A percentile compares a stretch with the other conserved stretches of the same genome.
Conservation (phyloP, 2,113 vertebrate species). For the Psilopsiagon aymara region DNA sequence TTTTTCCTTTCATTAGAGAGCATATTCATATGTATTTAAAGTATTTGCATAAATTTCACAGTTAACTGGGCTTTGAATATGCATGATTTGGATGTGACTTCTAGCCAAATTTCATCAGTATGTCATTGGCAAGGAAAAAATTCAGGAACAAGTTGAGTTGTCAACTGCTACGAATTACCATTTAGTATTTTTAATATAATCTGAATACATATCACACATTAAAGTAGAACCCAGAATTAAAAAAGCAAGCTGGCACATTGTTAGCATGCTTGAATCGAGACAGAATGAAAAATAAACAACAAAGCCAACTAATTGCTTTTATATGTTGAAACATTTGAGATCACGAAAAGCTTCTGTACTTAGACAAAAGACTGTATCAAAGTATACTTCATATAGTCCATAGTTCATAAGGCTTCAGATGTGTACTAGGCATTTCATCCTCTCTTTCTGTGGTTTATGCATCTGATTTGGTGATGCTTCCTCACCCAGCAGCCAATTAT, state of each 20-base stretch:
- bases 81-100: slow-evolving; percentile 18
- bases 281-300: neutral
- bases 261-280: neutral
- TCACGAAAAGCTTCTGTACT: neutral
- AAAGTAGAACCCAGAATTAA: neutral
- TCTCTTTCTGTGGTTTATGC: neutral
- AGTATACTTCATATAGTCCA: neutral
- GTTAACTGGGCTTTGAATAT: slow-evolving; percentile 52
- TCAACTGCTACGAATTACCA: neutral
- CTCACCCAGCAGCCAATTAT: neutral
- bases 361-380: neutral
- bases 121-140: neutral
- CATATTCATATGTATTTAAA: neutral
- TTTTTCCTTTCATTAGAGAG: neutral
- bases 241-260: neutral
- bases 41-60: slow-evolving; percentile 45
- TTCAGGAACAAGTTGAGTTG: neutral
- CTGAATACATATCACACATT: neutral
- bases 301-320: neutral
- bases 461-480: neutral
- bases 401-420: slow-evolving; percentile 61
- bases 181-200: neutral
- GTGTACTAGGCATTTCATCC: neutral
- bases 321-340: neutral
- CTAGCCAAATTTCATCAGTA: slow-evolving; percentile 8